These are phyloP conservation scores for Paraescarpia echinospica DNA, from an alignment of 1,140 invertebrate species.

Conservation along the genomic window DNA sequence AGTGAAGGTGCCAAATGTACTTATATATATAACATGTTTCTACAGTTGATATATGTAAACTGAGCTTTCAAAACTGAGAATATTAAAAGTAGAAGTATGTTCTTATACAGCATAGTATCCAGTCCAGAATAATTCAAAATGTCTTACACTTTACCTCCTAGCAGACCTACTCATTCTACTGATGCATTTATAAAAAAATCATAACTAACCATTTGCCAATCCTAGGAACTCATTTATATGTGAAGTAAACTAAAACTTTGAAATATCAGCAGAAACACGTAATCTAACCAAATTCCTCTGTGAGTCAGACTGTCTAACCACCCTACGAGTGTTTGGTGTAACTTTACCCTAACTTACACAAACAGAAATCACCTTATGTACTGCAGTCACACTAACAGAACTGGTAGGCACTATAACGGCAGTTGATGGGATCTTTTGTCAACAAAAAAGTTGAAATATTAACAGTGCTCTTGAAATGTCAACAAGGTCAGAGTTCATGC, in stretches of 20 bases:
- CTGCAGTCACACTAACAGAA: not conserved
- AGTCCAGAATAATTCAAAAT: not conserved
- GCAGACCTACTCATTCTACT: not conserved
- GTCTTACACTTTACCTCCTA: not conserved
- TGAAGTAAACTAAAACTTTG: not conserved
- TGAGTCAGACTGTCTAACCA: too few relatives aligned
- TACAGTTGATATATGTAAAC: not conserved
- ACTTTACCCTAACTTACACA: too few relatives aligned
- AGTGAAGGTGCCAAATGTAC: not conserved
- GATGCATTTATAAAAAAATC: not conserved
- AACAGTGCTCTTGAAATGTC: not conserved
- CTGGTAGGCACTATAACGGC: not conserved
- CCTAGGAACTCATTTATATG: not conserved
- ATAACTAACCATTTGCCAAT: not conserved
- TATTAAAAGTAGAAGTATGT: constrained; percentile 7
- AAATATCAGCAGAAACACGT: not conserved
- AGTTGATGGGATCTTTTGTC: not conserved
- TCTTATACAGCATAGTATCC: not conserved
- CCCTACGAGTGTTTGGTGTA: too few relatives aligned
- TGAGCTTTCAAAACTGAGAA: not conserved
- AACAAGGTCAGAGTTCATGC: constrained; percentile 12
- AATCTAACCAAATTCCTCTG: constrained; percentile 3
- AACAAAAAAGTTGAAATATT: not conserved
- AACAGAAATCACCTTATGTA: too few relatives aligned
- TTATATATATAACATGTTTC: constrained; percentile 3